Conservation (phyloP, 2,888 invertebrate genomes). For the Drosophila conformis region DNA sequence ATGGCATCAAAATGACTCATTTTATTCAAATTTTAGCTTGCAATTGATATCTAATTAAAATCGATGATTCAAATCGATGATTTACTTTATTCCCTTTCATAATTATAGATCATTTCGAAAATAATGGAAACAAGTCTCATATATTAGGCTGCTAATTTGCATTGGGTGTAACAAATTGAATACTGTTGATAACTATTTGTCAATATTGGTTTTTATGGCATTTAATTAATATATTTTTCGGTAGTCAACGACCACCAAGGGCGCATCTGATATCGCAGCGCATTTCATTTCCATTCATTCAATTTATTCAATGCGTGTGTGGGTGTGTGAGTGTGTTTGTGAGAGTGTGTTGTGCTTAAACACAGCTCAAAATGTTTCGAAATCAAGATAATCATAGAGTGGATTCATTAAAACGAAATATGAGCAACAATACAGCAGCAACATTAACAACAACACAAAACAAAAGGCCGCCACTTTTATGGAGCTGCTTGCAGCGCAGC, state of each 20-base stretch:
- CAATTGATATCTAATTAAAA: background rate
- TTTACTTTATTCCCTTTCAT: background rate
- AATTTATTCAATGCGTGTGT: conserved; percentile 11
- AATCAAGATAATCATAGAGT: conserved; percentile 79
- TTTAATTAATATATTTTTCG: conserved; percentile 76
- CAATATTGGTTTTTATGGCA: conserved; percentile 72
- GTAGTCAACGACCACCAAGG: conserved; percentile 65
- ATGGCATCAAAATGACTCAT: too few relatives aligned
- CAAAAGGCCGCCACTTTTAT: conserved; percentile 56
- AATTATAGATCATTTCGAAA: conserved; percentile 15
- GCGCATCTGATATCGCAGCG: conserved; percentile 54
- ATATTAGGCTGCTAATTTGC: conserved; percentile 34
- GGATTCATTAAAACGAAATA: conserved; percentile 80
- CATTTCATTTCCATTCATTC: conserved; percentile 38
- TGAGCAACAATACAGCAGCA: conserved; percentile 63
- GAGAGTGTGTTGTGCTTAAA: conserved; percentile 38
- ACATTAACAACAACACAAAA: conserved; percentile 42
- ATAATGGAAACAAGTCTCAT: conserved; percentile 29
- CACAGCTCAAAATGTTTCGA: conserved; percentile 63
- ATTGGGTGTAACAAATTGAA: conserved; percentile 43
- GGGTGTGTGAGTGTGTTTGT: conserved; percentile 5
- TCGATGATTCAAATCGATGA: too few relatives aligned
- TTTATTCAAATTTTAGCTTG: background rate
- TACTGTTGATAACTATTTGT: conserved; percentile 62
- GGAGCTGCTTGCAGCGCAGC: conserved; percentile 45